These are phyloP conservation scores for Neostethus bicornis DNA, from an alignment of 2,797 vertebrate species.

Conservation along the genomic window DNA sequence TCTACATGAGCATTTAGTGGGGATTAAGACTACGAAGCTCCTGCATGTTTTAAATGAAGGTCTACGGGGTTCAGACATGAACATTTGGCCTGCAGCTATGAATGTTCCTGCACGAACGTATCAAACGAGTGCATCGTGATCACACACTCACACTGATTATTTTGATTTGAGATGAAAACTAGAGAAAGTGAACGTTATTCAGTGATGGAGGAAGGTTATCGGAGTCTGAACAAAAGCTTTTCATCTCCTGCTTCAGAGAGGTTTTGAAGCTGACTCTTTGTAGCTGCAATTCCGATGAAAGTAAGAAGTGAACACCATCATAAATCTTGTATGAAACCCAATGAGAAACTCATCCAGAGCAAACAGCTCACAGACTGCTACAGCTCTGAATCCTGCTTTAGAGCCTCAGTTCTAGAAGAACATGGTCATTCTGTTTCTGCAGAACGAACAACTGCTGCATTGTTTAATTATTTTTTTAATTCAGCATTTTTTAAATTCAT, in stretches of 20 bases:
- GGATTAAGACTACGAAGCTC: too few relatives aligned
- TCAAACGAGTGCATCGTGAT: too few relatives aligned
- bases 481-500: too few relatives aligned
- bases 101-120: not conserved
- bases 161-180: not conserved
- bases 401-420: too few relatives aligned
- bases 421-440: too few relatives aligned
- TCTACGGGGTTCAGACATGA: not conserved
- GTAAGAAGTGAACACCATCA: not conserved
- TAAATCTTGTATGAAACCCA: not conserved
- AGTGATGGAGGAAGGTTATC: not conserved
- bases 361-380: too few relatives aligned
- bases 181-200: not conserved
- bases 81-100: not conserved
- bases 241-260: not conserved
- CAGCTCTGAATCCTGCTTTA: too few relatives aligned
- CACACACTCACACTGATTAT: too few relatives aligned
- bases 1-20: not conserved
- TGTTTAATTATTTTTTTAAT: too few relatives aligned
- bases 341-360: not conserved
- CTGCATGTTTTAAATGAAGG: slow-evolving; percentile 4
- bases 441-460: too few relatives aligned
- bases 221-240: not conserved
- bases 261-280: not conserved
- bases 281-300: not conserved